Percentiles rank a stretch among this genome's conserved stretches.
These are phyloP conservation scores for Troglohyphantes excavatus DNA, from an alignment of 2,888 invertebrate genomes.

Conservation along the genomic window DNA sequence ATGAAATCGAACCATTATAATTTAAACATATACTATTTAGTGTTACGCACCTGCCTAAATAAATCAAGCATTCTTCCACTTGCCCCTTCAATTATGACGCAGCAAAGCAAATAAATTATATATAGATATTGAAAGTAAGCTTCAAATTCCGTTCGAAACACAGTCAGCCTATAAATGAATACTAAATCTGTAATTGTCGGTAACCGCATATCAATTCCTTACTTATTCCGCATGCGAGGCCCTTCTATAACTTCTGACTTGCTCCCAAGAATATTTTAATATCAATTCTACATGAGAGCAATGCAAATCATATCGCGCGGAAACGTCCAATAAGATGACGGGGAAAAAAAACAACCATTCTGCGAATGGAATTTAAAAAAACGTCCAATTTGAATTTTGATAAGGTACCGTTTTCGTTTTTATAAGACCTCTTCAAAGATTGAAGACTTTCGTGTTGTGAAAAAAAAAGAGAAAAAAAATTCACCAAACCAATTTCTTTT, in stretches of 20 bases:
- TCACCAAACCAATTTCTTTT: constrained; percentile 6
- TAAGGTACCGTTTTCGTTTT: constrained; percentile 62
- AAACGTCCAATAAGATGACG: not conserved
- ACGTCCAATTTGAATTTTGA: constrained; percentile 65
- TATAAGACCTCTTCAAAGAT: not conserved
- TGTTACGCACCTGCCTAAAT: no score
- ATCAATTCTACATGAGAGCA: not conserved
- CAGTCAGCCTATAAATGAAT: no score
- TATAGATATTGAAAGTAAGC: no score
- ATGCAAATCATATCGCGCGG: not conserved
- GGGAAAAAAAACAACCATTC: constrained; percentile 12
- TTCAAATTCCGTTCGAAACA: no score
- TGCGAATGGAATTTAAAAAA: constrained; percentile 5
- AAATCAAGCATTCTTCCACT: no score
- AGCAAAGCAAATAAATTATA: no score
- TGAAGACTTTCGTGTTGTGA: not conserved
- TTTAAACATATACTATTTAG: no score
- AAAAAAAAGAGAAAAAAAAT: not conserved
- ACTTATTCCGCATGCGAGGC: not conserved
- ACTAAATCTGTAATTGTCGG: no score
- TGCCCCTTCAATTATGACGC: no score
- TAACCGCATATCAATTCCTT: no score
- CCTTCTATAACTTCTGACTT: not conserved
- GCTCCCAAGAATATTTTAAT: constrained; percentile 20
- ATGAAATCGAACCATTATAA: no score